Conservation (phyloP, 2,797 vertebrate genomes). For the Chiroxiphia lanceolata region DNA sequence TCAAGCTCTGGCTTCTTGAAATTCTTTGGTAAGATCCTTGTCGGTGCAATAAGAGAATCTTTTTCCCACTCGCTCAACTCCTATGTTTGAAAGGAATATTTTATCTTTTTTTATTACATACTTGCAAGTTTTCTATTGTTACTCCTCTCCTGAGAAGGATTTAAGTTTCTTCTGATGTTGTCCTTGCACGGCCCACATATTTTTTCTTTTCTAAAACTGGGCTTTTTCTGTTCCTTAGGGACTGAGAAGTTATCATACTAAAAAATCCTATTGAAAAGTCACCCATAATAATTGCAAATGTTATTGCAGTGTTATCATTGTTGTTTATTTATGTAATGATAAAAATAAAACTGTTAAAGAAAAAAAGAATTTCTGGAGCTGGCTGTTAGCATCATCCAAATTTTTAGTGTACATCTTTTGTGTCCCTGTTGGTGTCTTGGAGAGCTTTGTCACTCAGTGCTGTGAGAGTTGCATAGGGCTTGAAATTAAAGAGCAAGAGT, state of each 20-base stretch:
- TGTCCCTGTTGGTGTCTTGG: not conserved
- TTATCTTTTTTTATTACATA: not conserved
- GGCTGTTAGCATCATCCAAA: not conserved
- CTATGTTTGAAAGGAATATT: not conserved
- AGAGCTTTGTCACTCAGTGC: not conserved
- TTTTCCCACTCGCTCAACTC: not conserved
- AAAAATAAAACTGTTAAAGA: not conserved
- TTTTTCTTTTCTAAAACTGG: not conserved
- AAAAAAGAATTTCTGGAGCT: not conserved
- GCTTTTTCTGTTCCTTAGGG: not conserved
- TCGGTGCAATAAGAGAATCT: not conserved
- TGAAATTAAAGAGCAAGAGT: not conserved
- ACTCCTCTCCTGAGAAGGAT: not conserved
- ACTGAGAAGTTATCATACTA: not conserved
- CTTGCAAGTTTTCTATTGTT: not conserved
- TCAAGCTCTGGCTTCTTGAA: not conserved
- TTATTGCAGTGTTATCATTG: not conserved
- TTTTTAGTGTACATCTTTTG: not conserved
- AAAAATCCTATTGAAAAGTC: not conserved
- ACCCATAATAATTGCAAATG: not conserved
- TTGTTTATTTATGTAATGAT: not conserved
- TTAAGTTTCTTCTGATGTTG: not conserved
- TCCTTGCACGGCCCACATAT: not conserved
- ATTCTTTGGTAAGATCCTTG: not conserved
- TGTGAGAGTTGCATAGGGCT: not conserved